Conservation (phyloP, 2,797 vertebrate species). For the Carcharodon carcharias region DNA sequence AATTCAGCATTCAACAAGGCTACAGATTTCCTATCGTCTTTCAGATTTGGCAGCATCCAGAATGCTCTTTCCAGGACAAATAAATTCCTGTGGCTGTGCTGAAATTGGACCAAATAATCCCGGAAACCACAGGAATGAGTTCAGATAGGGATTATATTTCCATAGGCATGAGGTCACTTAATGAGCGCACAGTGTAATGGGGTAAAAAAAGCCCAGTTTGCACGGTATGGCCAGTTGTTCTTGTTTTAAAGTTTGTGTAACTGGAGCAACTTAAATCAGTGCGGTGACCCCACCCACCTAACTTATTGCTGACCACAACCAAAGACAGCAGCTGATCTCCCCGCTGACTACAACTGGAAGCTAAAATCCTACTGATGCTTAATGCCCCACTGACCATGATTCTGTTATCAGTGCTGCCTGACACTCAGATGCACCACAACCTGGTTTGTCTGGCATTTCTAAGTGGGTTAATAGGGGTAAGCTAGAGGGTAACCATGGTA, state of each 20-base stretch:
- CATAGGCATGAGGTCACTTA: conserved; percentile 23
- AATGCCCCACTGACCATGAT: neutral
- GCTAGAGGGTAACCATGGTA: too few relatives aligned
- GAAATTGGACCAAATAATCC: conserved; percentile 28
- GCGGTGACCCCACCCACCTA: neutral
- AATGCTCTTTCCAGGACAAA: conserved; percentile 19
- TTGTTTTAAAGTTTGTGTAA: neutral
- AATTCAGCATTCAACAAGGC: neutral
- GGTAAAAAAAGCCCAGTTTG: neutral
- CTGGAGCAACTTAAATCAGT: neutral
- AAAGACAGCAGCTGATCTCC: neutral
- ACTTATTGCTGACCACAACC: neutral
- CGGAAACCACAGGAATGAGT: conserved; percentile 2
- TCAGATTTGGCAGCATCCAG: neutral
- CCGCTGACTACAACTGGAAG: neutral
- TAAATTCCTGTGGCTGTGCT: conserved; percentile 28
- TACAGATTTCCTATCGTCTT: neutral
- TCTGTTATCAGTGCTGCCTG: neutral
- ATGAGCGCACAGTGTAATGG: neutral
- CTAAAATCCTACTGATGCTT: neutral
- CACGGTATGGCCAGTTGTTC: neutral
- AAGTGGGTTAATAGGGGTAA: too few relatives aligned
- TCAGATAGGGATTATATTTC: conserved; percentile 24
- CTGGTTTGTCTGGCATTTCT: too few relatives aligned
- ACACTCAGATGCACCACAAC: too few relatives aligned